Evolutionary conservation across 1,140 invertebrate species (phyloP).

Genomic region (Mercenaria mercenaria): DNA sequence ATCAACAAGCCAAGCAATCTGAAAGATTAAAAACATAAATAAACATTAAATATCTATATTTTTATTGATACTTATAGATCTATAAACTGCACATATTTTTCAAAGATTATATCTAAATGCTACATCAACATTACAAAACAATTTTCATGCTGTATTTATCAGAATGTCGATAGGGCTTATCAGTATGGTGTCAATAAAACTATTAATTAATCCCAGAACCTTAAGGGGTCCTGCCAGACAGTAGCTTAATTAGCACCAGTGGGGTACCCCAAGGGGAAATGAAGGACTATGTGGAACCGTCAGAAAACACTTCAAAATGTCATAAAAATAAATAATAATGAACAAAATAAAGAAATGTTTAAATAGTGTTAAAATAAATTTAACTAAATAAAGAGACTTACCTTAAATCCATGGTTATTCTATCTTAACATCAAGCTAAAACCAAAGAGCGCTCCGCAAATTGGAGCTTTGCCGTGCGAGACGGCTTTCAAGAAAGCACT

Average conservation of each 20-base stretch:
- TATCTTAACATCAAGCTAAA: neutral
- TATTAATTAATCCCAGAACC: neutral
- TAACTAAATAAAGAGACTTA: slow-evolving; percentile 10
- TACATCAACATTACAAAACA: too few species aligned
- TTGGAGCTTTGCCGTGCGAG: slow-evolving; percentile 9
- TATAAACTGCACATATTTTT: too few species aligned
- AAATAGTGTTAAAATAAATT: neutral
- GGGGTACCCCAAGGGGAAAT: slow-evolving; percentile 45
- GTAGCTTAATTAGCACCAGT: slow-evolving; percentile 11
- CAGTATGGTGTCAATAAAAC: slow-evolving; percentile 20
- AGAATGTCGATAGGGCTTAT: neutral
- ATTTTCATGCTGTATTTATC: too few species aligned
- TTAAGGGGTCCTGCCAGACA: slow-evolving; percentile 1
- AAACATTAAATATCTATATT: too few species aligned
- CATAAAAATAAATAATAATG: too few species aligned
- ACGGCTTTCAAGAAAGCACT: slow-evolving; percentile 17
- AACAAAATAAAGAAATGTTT: neutral
- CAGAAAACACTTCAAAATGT: neutral
- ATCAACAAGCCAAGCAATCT: slow-evolving; percentile 26
- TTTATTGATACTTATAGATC: too few species aligned
- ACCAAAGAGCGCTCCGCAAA: slow-evolving; percentile 6
- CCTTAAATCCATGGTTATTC: slow-evolving; percentile 57
- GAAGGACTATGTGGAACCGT: neutral
- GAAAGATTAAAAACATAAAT: too few species aligned
- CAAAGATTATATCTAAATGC: too few species aligned